Evolutionary conservation across 1,140 invertebrate species (phyloP), one percentile per base, ranked within the genome.

Genomic region (Branchinecta lindahli): DNA sequence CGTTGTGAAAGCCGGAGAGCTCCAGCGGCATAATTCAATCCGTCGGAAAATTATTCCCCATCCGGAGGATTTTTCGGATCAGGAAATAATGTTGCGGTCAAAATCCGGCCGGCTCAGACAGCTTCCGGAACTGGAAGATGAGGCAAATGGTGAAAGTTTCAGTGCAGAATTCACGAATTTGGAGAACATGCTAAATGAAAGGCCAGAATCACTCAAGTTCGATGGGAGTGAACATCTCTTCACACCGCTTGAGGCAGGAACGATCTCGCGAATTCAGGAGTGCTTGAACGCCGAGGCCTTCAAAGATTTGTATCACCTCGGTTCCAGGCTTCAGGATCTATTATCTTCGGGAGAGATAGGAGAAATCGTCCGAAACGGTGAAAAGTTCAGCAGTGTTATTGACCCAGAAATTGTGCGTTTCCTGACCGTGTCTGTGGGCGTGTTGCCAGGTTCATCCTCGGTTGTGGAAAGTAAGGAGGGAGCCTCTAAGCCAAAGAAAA

Each of bases 281-380:
- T 77, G 76, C 72, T 67, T 79, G 33, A 75, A 79, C 67, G 75
- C 75, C 52, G 73, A 73, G 66, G 77, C 76, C 69, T 77, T 77
- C 52, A 79, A 77, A 67, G 78, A 79, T 72, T 71, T 78, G 10
- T 78, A 78, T 74, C 75, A 73, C 33, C 74, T 79, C 45, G 75
- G 76, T 73, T 77, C 77, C 8, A 74, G 77, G 66, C 70, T 79
- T 12, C 76, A 77, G 67, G 75, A 79, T 72, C 75, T 79, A 33
- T 74, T 79, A n/a, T 76, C 73, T 47, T 72, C 75, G 10, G 68
- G 66, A 8, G 78, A 80, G 75, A 77, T 80, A 66, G 77, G 79
- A 68, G 78, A 79, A 69, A 77, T 80, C 72, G 70, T 80, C n/a
- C 74, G 71, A 7, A 78, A 79, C 71, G 75, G 75, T 67, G 75